Evolutionary conservation across 1,140 invertebrate genomes (phyloP).

Genomic region (Drosophila sechellia): DNA sequence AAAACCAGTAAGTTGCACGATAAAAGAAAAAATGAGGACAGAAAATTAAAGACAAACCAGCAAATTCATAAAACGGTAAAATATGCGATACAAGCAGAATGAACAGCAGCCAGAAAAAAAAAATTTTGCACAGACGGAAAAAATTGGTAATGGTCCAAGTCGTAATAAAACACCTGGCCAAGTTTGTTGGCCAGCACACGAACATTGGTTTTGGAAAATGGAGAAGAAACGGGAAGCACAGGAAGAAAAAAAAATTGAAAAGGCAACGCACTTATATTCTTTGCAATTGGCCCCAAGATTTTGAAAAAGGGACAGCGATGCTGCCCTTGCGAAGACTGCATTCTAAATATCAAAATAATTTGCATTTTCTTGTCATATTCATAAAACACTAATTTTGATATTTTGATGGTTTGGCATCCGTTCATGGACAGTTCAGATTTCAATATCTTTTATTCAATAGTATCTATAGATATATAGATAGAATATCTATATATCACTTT

Average conservation of each 20-base stretch:
- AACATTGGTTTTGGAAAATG: constrained; percentile 68
- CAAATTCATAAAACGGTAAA: constrained; percentile 69
- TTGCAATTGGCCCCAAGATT: constrained; percentile 58
- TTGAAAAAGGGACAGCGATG: constrained; percentile 29
- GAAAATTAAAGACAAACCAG: constrained; percentile 24
- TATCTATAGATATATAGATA: too few relatives aligned
- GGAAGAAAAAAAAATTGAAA: constrained; percentile 8
- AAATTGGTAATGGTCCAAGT: constrained; percentile 74
- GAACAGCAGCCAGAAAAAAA: background rate
- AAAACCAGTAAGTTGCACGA: constrained; percentile 35
- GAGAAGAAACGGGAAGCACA: constrained; percentile 16
- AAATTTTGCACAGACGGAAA: constrained; percentile 58
- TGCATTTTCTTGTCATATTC: too few relatives aligned
- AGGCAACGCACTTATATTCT: constrained; percentile 30
- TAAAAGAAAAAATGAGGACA: constrained; percentile 2
- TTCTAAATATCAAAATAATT: too few relatives aligned
- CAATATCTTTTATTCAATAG: too few relatives aligned
- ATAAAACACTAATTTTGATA: too few relatives aligned
- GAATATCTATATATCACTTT: too few relatives aligned
- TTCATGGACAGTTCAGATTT: too few relatives aligned
- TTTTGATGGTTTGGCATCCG: too few relatives aligned
- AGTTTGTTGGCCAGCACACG: constrained; percentile 56
- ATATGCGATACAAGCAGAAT: constrained; percentile 44
- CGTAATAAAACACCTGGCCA: constrained; percentile 79
- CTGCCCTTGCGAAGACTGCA: constrained; percentile 19